phyloP scores from a whole-genome alignment of 2,797 vertebrate genomes.

The Borostomias antarcticus region DNA sequence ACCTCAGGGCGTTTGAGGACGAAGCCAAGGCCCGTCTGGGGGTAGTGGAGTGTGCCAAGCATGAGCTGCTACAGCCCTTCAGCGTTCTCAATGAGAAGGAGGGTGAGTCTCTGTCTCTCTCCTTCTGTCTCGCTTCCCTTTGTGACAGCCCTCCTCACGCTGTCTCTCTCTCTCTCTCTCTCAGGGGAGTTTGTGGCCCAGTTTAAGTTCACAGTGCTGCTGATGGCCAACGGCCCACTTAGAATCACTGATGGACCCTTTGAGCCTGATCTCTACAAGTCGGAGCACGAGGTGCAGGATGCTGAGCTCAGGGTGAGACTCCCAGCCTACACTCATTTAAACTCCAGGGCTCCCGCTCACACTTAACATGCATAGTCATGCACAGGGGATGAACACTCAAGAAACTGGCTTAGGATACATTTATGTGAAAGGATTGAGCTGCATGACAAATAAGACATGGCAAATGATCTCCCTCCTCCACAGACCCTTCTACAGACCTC shows the following conservation, averaged over 20 bases:
- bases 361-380: neutral
- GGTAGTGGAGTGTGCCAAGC: constrained; percentile 95
- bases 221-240: constrained; percentile 95
- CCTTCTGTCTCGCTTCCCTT: neutral
- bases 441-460: constrained; percentile 4
- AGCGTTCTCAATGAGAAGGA: constrained; percentile 96
- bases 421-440: neutral
- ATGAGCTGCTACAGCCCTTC: constrained; percentile 94
- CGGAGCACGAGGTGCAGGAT: constrained; percentile 92
- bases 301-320: constrained; percentile 85
- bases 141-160: neutral
- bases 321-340: neutral
- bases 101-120: constrained; percentile 71
- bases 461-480: neutral
- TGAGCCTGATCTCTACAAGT: constrained; percentile 90
- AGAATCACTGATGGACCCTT: constrained; percentile 89
- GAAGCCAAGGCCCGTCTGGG: constrained; percentile 95
- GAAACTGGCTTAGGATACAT: neutral
- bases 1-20: constrained; percentile 91
- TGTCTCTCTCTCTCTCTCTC: constrained; percentile 11
- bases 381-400: neutral
- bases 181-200: constrained; percentile 93
- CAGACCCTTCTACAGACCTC: constrained; percentile 96
- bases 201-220: constrained; percentile 96
- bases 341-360: neutral